Conservation (phyloP, 2,113 vertebrate species). For the Oxyura jamaicensis region DNA sequence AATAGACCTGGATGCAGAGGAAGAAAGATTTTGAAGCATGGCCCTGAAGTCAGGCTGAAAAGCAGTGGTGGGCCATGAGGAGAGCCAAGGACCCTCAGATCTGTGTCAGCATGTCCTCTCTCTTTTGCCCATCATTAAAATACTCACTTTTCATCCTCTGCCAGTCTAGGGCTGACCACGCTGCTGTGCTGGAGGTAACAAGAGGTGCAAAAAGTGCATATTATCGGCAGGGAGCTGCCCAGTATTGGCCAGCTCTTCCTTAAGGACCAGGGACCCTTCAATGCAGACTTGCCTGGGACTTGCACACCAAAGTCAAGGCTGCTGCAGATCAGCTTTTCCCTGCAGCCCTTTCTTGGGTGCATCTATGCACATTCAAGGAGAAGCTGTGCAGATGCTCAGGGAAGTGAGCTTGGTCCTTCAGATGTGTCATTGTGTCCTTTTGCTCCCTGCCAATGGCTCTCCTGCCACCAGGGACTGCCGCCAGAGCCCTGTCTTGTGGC, state of each 20-base stretch:
- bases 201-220: neutral
- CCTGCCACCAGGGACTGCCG: neutral
- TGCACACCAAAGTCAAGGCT: neutral
- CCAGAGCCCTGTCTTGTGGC: accelerated
- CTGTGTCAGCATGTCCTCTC: neutral
- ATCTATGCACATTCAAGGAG: neutral
- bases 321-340: neutral
- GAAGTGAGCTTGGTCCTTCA: neutral
- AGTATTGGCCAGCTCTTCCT: neutral
- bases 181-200: neutral
- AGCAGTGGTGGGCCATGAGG: neutral
- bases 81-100: neutral
- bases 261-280: neutral
- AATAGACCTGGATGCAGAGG: neutral
- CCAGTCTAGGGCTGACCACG: neutral
- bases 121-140: neutral
- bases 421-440: accelerated
- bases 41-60: neutral
- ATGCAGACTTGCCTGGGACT: neutral
- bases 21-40: neutral
- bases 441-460: accelerated
- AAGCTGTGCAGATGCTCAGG: neutral
- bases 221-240: neutral
- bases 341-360: neutral
- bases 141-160: neutral